A percentile compares a stretch with the other conserved stretches of the same genome.
These are phyloP conservation scores for Amblyornis subalaris DNA, from an alignment of 2,113 vertebrate species.

Conservation along the genomic window DNA sequence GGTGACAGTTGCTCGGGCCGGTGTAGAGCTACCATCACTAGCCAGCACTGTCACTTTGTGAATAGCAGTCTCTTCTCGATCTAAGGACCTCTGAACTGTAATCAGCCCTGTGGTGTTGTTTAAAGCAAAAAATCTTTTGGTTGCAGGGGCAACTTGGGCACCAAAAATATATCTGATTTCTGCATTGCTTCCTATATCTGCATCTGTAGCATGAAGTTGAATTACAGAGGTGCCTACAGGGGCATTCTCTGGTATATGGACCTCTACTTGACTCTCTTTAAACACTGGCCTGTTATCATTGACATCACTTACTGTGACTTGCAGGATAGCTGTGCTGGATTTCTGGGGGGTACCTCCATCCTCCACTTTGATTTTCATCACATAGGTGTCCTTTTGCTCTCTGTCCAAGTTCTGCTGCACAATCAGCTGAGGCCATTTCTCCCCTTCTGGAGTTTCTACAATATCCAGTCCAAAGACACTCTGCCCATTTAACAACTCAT, in stretches of 20 bases:
- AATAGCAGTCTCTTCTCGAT: slow-evolving; percentile 94
- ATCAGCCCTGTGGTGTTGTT: slow-evolving; percentile 93
- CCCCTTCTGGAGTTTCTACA: slow-evolving; percentile 96
- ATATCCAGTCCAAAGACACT: slow-evolving; percentile 97
- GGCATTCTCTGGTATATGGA: slow-evolving; percentile 94
- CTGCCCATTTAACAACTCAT: slow-evolving; percentile 93
- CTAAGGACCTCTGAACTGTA: slow-evolving; percentile 92
- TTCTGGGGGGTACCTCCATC: slow-evolving; percentile 95
- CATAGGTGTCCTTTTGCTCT: slow-evolving; percentile 98
- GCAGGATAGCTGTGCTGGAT: slow-evolving; percentile 98
- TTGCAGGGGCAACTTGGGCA: slow-evolving; percentile 90
- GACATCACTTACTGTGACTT: slow-evolving; percentile 96
- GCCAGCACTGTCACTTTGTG: slow-evolving; percentile 96
- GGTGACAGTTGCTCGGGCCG: slow-evolving; percentile 89
- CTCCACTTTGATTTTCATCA: slow-evolving; percentile 99
- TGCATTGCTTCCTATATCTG: slow-evolving; percentile 93
- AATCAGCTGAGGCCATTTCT: slow-evolving; percentile 99
- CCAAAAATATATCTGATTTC: slow-evolving; percentile 96
- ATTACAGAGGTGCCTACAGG: slow-evolving; percentile 92
- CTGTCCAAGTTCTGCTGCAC: slow-evolving; percentile 97
- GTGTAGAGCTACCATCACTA: slow-evolving; percentile 95
- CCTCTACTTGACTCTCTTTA: slow-evolving; percentile 94
- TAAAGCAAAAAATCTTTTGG: slow-evolving; percentile 95
- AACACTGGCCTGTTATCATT: slow-evolving; percentile 97
- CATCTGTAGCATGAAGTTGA: slow-evolving; percentile 94